Evolutionary conservation across 2,797 vertebrate species (phyloP).

Genomic region (Microcaecilia unicolor): DNA sequence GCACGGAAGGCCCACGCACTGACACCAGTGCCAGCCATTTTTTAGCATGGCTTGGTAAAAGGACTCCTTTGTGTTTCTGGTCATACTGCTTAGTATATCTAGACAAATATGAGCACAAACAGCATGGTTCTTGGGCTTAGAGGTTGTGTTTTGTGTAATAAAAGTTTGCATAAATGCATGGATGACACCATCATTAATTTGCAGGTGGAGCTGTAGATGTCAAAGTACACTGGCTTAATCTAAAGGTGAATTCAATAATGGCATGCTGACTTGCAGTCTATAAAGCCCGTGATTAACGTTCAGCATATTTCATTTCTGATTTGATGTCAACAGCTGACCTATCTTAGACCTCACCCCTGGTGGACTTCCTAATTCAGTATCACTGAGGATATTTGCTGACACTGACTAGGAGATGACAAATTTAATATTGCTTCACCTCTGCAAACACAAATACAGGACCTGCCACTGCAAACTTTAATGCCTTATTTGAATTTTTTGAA

Average conservation of each 20-base stretch:
- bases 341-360: slow-evolving; percentile 36
- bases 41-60: too few species aligned
- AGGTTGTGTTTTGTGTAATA: slow-evolving; percentile 2
- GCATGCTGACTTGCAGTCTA: slow-evolving; percentile 46
- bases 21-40: too few species aligned
- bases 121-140: too few species aligned
- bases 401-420: slow-evolving; percentile 28
- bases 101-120: too few species aligned
- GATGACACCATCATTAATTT: slow-evolving; percentile 26
- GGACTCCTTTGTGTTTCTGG: too few species aligned
- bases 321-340: slow-evolving; percentile 46
- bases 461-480: slow-evolving; percentile 10
- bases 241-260: slow-evolving; percentile 41
- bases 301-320: slow-evolving; percentile 38
- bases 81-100: too few species aligned
- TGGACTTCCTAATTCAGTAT: slow-evolving; percentile 27
- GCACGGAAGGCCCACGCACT: too few species aligned
- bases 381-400: slow-evolving; percentile 36
- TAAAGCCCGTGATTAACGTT: slow-evolving; percentile 38
- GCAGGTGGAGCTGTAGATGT: slow-evolving; percentile 20
- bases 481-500: slow-evolving; percentile 23
- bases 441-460: slow-evolving; percentile 21
- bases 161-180: slow-evolving; percentile 21
- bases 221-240: slow-evolving; percentile 26
- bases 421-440: slow-evolving; percentile 24